Evolutionary conservation across 1,140 invertebrate species (phyloP).

Genomic region (Steinernema feltiae): DNA sequence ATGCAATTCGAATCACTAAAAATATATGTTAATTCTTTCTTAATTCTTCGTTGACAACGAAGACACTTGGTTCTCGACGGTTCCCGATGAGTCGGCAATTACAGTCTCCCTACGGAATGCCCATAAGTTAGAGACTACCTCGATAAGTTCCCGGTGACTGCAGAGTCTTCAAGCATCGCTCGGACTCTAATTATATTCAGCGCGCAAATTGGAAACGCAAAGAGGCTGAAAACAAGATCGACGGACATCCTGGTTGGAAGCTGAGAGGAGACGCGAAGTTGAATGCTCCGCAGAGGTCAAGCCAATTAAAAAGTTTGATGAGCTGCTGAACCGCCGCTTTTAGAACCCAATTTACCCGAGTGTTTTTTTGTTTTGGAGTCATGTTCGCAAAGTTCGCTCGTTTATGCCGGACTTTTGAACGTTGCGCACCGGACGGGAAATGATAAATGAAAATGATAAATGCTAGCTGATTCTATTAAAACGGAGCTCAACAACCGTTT

Average conservation of each 20-base stretch:
- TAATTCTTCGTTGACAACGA: neutral
- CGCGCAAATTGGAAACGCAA: neutral
- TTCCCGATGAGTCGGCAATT: neutral
- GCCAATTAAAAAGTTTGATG: no score
- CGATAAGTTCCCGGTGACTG: neutral
- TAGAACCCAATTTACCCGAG: no score
- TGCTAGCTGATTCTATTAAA: neutral
- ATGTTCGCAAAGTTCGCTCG: no score
- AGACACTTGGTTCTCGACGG: no score
- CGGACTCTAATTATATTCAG: neutral
- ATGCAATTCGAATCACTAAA: neutral
- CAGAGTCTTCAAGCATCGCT: neutral
- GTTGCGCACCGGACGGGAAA: neutral
- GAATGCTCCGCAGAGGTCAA: no score
- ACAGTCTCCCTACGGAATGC: neutral
- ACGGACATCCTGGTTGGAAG: no score
- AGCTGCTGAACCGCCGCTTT: no score
- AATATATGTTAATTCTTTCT: slow-evolving; percentile 1
- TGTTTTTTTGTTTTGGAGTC: neutral
- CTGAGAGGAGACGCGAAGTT: no score
- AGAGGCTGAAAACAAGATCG: neutral
- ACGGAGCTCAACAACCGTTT: neutral
- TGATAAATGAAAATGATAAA: neutral
- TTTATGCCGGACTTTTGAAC: neutral
- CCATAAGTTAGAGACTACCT: neutral